A percentile compares a stretch with the other conserved stretches of the same genome.
phyloP scores from a whole-genome alignment of 2,113 vertebrate species.

The Miniopterus natalensis region DNA sequence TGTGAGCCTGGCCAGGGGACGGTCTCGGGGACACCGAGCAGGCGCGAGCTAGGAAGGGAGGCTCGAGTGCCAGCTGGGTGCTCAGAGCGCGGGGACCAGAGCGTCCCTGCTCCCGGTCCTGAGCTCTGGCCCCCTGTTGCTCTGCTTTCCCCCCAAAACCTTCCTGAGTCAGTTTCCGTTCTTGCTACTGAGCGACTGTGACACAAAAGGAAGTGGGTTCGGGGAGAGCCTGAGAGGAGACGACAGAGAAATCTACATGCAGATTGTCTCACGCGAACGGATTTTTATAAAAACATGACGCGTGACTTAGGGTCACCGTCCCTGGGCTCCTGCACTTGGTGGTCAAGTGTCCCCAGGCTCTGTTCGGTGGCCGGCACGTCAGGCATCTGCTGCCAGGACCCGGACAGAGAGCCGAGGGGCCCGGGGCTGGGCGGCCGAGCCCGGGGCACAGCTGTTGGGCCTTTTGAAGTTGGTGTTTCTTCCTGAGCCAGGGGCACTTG shows the following conservation, averaged over 20 bases:
- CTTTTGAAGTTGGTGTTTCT: neutral
- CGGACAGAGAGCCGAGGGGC: neutral
- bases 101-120: rapidly evolving
- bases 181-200: rapidly evolving
- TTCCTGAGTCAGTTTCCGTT: neutral
- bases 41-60: neutral
- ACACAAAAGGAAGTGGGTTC: too few species aligned
- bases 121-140: rapidly evolving
- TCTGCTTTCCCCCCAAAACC: rapidly evolving
- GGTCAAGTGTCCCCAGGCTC: neutral
- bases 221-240: rapidly evolving
- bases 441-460: neutral
- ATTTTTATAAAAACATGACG: neutral
- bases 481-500: neutral
- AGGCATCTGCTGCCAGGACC: rapidly evolving
- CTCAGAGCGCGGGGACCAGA: rapidly evolving
- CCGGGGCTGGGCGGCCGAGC: neutral
- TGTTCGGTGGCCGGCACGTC: neutral
- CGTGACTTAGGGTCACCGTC: neutral
- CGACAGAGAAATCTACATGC: neutral
- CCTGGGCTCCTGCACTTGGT: neutral
- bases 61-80: rapidly evolving
- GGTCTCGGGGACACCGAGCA: too few species aligned
- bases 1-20: rapidly evolving
- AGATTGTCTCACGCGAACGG: rapidly evolving